These are phyloP conservation scores for Passerina amoena DNA, from an alignment of 2,113 vertebrate genomes.

Conservation along the genomic window DNA sequence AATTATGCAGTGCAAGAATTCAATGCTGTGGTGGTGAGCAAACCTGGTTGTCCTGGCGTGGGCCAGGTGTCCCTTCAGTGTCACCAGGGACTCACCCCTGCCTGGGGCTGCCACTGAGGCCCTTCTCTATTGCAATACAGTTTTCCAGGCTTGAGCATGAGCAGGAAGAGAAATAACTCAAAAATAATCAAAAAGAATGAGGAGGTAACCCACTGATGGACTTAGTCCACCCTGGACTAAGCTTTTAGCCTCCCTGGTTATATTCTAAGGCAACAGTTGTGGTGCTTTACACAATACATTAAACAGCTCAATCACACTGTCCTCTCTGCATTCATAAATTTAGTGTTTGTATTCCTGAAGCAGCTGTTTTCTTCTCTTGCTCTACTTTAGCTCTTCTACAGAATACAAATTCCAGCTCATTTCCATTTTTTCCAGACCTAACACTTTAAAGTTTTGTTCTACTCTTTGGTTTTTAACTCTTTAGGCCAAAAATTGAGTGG, in stretches of 20 bases:
- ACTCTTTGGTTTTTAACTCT: background rate
- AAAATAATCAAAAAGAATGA: background rate
- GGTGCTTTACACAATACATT: conserved; percentile 48
- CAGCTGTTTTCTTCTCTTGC: conserved; percentile 28
- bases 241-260: conserved; percentile 3
- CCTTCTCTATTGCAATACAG: background rate
- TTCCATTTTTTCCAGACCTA: conserved; percentile 59
- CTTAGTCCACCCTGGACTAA: background rate
- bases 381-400: conserved; percentile 33
- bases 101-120: background rate
- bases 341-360: conserved; percentile 45
- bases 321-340: conserved; percentile 52
- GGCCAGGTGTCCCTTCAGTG: background rate
- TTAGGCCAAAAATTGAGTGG: background rate
- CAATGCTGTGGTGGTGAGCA: background rate
- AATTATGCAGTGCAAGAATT: background rate
- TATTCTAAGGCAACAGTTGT: conserved; percentile 2
- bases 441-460: background rate
- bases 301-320: conserved; percentile 54
- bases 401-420: conserved; percentile 43
- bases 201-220: background rate
- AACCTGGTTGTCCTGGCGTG: background rate
- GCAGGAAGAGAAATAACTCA: background rate
- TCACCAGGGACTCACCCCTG: background rate
- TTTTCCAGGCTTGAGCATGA: background rate